These are phyloP conservation scores for Notodonta dromedarius DNA, from an alignment of 2,888 invertebrate species.

Conservation along the genomic window DNA sequence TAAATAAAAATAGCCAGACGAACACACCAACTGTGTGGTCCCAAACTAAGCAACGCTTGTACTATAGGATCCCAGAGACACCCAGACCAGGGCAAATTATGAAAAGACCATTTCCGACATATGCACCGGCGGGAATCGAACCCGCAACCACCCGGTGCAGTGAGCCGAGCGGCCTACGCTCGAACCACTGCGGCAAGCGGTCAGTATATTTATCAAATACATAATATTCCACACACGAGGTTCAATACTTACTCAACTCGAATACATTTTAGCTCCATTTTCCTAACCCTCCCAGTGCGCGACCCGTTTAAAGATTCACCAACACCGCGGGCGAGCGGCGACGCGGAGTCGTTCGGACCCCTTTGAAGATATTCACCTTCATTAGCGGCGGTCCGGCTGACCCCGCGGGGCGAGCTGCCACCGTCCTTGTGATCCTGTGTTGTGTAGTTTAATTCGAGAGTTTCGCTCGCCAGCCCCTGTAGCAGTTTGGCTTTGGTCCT, in stretches of 20 bases:
- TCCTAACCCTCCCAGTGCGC: constrained; percentile 52
- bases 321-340: constrained; percentile 65
- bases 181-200: too few relatives aligned
- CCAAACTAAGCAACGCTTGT: too few relatives aligned
- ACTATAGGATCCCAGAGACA: too few relatives aligned
- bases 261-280: constrained; percentile 61
- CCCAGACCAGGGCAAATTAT: too few relatives aligned
- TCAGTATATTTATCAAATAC: constrained; percentile 5
- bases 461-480: constrained; percentile 21
- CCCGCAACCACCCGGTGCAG: too few relatives aligned
- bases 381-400: constrained; percentile 69
- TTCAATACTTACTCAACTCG: constrained; percentile 43
- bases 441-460: constrained; percentile 34
- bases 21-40: too few relatives aligned
- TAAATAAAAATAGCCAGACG: too few relatives aligned
- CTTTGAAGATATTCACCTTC: constrained; percentile 81
- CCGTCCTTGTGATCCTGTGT: constrained; percentile 37
- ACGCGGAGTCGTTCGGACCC: constrained; percentile 62
- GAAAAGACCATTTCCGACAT: too few relatives aligned
- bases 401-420: constrained; percentile 56
- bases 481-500: constrained; percentile 25
- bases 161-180: too few relatives aligned
- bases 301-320: constrained; percentile 79
- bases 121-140: too few relatives aligned
- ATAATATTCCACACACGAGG: constrained; percentile 23